Percentiles rank a stretch among this genome's conserved stretches.
Conservation (phyloP, 2,797 vertebrate species). For the Phoebastria nigripes region DNA sequence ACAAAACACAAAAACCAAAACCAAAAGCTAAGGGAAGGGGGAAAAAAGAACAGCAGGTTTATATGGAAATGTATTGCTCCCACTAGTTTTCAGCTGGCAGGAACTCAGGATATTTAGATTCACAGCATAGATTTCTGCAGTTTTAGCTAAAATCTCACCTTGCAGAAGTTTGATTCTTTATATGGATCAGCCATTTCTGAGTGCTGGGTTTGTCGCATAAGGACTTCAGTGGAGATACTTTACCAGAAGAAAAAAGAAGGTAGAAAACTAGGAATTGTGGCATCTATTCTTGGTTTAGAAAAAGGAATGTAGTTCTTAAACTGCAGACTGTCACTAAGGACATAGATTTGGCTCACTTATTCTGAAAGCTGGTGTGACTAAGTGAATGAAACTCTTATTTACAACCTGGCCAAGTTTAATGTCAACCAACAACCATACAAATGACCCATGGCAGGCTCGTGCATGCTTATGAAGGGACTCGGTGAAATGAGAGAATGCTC, state of each 20-base stretch:
- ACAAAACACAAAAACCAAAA: not conserved
- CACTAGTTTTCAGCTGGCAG: not conserved
- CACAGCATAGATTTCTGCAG: not conserved
- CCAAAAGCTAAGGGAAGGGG: not conserved
- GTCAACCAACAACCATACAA: not conserved
- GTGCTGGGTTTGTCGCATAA: not conserved
- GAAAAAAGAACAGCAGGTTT: not conserved
- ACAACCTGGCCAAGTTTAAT: not conserved
- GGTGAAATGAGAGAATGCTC: not conserved
- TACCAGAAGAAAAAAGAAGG: not conserved
- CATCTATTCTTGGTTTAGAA: not conserved
- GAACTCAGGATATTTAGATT: not conserved
- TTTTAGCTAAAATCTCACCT: slow-evolving; percentile 15
- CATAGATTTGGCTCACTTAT: not conserved
- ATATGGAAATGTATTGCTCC: not conserved
- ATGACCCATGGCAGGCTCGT: not conserved
- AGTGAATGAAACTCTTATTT: not conserved
- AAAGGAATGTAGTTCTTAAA: not conserved
- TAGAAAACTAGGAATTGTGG: not conserved
- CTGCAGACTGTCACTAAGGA: not conserved
- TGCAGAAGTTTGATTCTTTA: not conserved
- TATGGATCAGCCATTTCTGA: not conserved
- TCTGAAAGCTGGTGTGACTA: not conserved
- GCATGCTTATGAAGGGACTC: not conserved
- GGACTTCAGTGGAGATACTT: not conserved